Conservation (phyloP, 2,797 vertebrate genomes). For the Sebastes nivosus region DNA sequence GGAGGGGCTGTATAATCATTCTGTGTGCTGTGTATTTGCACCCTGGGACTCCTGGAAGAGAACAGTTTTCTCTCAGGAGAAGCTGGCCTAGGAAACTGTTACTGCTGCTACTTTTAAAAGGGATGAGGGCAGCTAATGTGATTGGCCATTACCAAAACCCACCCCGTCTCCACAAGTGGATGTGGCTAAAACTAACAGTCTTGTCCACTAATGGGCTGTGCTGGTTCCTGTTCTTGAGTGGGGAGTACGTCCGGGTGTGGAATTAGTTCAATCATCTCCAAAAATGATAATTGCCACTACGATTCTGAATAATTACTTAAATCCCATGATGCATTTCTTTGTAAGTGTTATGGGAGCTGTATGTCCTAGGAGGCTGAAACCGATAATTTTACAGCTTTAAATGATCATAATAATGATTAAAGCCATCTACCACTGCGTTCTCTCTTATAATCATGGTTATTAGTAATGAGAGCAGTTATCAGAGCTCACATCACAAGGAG, state of each 20-base stretch:
- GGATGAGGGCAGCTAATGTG: constrained; percentile 6
- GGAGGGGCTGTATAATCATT: background rate
- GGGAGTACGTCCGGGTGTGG: background rate
- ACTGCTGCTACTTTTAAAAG: constrained; percentile 22
- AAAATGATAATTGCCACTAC: constrained; percentile 4
- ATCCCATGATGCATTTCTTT: constrained; percentile 16
- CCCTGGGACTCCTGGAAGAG: constrained; percentile 7
- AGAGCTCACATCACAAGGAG: background rate
- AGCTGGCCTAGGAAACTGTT: background rate
- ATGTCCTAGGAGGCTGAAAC: background rate
- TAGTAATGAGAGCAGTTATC: background rate
- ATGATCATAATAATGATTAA: constrained; percentile 18
- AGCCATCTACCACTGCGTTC: background rate
- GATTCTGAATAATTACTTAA: constrained; percentile 8
- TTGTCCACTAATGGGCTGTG: background rate
- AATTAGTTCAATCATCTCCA: constrained; percentile 1
- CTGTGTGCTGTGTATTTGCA: constrained; percentile 10
- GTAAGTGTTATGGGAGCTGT: background rate
- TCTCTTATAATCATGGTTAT: constrained; percentile 6
- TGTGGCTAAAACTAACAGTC: background rate
- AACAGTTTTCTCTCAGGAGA: constrained; percentile 2
- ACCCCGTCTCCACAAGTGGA: background rate
- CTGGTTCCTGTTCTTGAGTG: constrained; percentile 1
- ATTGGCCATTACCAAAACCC: constrained; percentile 21
- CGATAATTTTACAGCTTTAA: constrained; percentile 6